Evolutionary conservation across 2,113 vertebrate genomes (phyloP), one percentile per base, ranked within the genome.

Genomic region (Struthio camelus): DNA sequence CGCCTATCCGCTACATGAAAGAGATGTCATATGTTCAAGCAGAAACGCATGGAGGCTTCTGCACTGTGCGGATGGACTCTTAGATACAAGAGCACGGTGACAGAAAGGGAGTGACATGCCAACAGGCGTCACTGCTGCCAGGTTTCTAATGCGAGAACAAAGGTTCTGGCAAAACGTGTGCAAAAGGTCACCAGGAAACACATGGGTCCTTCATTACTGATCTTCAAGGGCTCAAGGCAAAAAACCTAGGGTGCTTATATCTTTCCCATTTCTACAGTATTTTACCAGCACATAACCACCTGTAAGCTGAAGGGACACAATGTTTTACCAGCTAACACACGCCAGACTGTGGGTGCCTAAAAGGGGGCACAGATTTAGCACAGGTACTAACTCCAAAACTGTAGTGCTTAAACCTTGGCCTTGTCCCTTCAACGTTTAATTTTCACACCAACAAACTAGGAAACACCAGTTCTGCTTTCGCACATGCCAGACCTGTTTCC

Each of bases 1-100:
- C 48, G 46, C 76, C 80, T 94, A 82, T 92, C 87, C 93, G 34
- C 90, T 90, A 71, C 7, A 2, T 36, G 91, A 66, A 94, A 93
- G 76, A 82, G 71, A 46, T 86, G 77, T 58, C 59, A 62, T 65
- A 78, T 28, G 53, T 78, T 91, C 59, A 71, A 81, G 61, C 18
- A 94, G 81, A 87, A 79, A 81, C 6, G 42, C 20, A 42, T 34
- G n/a, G 48, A 87, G 14, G 34, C 48, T 78, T 84, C 78, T n/a
- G 56, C 28, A 48, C 51, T 73, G 42, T 17, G 18, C 4, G 50
- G 27, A 15, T 1, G 0, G 19, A 73, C 3, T 40, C 46, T 73
- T 87, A 81, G 70, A 46, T 10, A 24, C 24, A 40, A 24, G 50
- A 66, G 36, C 28, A 25, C 17, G 66, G 46, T 66, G 46, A 59